Evolutionary conservation across 1,140 invertebrate species (phyloP).

Genomic region (Pentalonia nigronervosa): DNA sequence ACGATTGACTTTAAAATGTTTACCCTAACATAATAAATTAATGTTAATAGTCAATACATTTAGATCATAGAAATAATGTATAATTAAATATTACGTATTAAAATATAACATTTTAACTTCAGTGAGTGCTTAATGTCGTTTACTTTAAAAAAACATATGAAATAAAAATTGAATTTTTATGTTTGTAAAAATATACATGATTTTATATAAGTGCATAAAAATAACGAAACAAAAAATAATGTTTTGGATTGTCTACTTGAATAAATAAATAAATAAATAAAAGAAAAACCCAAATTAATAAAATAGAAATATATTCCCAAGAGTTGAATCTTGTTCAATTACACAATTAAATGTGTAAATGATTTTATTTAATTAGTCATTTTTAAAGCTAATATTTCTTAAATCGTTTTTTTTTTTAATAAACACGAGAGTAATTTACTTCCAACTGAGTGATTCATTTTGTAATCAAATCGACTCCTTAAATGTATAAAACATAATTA

Average conservation of each 20-base stretch:
- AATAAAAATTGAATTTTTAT: too few relatives aligned
- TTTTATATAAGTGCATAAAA: too few relatives aligned
- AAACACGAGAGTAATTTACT: not conserved
- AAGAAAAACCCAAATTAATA: not conserved
- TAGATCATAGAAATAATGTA: not conserved
- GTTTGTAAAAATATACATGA: too few relatives aligned
- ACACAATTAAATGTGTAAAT: not conserved
- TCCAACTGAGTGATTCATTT: not conserved
- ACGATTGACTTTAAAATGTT: not conserved
- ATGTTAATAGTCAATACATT: not conserved
- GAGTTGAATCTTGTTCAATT: not conserved
- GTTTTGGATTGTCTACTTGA: too few relatives aligned
- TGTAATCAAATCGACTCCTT: conserved; percentile 16
- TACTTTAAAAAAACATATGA: too few relatives aligned
- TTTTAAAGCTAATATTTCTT: not conserved
- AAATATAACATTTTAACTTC: too few relatives aligned
- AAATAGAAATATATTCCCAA: not conserved
- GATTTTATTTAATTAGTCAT: not conserved
- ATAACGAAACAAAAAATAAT: not conserved
- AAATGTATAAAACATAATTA: conserved; percentile 7
- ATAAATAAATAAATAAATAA: not conserved
- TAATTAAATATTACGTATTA: too few relatives aligned
- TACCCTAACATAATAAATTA: too few relatives aligned
- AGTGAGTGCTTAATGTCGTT: too few relatives aligned
- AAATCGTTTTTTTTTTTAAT: not conserved